Evolutionary conservation across 2,888 invertebrate genomes (phyloP).

Genomic region (Cremastinae sp.): DNA sequence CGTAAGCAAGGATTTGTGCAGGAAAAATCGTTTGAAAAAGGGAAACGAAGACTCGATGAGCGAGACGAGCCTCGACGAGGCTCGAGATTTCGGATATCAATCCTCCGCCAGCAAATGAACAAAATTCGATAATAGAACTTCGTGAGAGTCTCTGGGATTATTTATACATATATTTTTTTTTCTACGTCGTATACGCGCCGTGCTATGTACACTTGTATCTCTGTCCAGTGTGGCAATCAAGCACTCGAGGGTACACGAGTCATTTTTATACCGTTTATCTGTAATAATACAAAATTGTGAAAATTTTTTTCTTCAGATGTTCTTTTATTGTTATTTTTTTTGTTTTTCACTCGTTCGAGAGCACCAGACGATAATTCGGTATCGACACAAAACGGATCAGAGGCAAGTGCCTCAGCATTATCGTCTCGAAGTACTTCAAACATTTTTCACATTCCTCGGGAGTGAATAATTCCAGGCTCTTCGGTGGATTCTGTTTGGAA

Average conservation of each 20-base stretch:
- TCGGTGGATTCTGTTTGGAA: conserved; percentile 71
- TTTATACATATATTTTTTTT: conserved; percentile 10
- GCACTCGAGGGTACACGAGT: conserved; percentile 36
- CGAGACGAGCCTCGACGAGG: conserved; percentile 68
- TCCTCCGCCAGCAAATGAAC: conserved; percentile 68
- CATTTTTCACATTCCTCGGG: conserved; percentile 66
- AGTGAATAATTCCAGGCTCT: conserved; percentile 71
- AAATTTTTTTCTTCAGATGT: not conserved
- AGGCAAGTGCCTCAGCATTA: conserved; percentile 72
- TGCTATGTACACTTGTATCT: conserved; percentile 30
- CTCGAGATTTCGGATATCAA: conserved; percentile 73
- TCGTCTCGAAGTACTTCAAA: conserved; percentile 68
- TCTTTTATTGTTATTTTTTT: not conserved
- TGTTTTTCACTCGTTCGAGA: conserved; percentile 13
- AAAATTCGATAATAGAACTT: conserved; percentile 47
- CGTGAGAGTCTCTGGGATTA: conserved; percentile 45
- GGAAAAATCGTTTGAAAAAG: conserved; percentile 62
- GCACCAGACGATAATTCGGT: conserved; percentile 68
- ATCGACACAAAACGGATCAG: conserved; percentile 69
- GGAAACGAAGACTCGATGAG: conserved; percentile 56
- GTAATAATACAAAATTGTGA: conserved; percentile 27
- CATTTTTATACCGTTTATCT: conserved; percentile 60
- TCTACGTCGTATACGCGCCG: conserved; percentile 12
- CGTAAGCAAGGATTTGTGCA: conserved; percentile 66
- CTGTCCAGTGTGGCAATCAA: conserved; percentile 15